Evolutionary conservation across 2,888 invertebrate species (phyloP), one percentile per base, ranked within the genome.

Genomic region (Noctua fimbriata): DNA sequence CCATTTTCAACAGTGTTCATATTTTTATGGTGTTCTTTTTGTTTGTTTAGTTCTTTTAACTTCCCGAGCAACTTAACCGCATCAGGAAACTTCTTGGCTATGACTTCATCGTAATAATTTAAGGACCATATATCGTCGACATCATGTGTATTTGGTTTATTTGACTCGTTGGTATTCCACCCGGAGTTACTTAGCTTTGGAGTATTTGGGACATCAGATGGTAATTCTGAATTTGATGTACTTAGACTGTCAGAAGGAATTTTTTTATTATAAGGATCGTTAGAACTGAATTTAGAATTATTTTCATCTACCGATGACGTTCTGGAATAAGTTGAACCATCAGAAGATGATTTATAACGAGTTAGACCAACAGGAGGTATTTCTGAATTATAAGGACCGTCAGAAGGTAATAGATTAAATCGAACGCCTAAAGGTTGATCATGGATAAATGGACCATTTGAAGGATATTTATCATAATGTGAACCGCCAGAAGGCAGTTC

Each of bases 41-140:
- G 65, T 80, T 80, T 89, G 65, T 92, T 93, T 49, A 92, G 49
- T 79, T 89, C 88, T 79, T 89, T 90, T 44, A 93, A 82, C 69
- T 80, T 81, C 9, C 91, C 87, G 24, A 92, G 73, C 21, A 91
- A 69, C 12, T 88, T 78, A 14, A 82, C 86, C 0, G 88, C 85
- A 16, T 65, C 82, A 32, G 90, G 88, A 67, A 86, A 89, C 47
- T 73, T 75, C 21, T 89, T 24, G 6, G 86, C 88, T 60, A 88
- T 70, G n/a, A 84, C 69, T 60, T 73, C 24, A 75, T 83, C 85
- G 71, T 81, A 87, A 66, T 76, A 81, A 24, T 44, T 44, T 44
- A 41, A 9, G n/a, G 66, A 41, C 41, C 9, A 7, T 16, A 3
- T 36, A 70, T n/a, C 12, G n/a, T 32, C 9, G 1, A 49, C 16